Evolutionary conservation across 1,140 invertebrate species (phyloP).

Genomic region (Caligus rogercresseyi): DNA sequence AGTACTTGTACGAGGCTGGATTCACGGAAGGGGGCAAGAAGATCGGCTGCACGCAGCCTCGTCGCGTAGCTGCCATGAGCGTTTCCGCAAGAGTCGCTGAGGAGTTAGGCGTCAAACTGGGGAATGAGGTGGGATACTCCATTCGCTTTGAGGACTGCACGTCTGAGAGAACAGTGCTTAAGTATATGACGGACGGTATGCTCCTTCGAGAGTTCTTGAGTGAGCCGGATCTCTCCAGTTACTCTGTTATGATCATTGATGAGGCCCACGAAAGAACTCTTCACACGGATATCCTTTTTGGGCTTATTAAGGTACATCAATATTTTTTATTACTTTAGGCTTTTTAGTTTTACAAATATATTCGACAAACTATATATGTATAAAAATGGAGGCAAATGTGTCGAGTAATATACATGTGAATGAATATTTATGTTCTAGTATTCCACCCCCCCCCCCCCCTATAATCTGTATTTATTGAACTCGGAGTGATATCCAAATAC

Average conservation of each 20-base stretch:
- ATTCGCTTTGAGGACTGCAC: slow-evolving; percentile 64
- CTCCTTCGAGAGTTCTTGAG: slow-evolving; percentile 88
- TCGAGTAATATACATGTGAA: no score
- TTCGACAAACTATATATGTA: background rate
- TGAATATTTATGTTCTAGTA: no score
- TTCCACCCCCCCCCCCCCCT: no score
- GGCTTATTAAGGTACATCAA: slow-evolving; percentile 55
- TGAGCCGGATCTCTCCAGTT: slow-evolving; percentile 82
- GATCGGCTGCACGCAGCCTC: slow-evolving; percentile 56
- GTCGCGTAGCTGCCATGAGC: slow-evolving; percentile 59
- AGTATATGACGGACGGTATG: slow-evolving; percentile 99
- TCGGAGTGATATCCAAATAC: no score
- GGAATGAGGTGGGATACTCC: slow-evolving; percentile 49
- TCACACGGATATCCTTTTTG: slow-evolving; percentile 96
- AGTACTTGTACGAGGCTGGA: slow-evolving; percentile 84
- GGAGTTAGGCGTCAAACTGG: slow-evolving; percentile 50
- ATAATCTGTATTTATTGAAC: no score
- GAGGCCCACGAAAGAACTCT: slow-evolving; percentile 96
- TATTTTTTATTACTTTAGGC: background rate
- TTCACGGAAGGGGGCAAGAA: slow-evolving; percentile 59
- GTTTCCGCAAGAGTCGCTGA: slow-evolving; percentile 52
- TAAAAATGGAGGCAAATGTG: no score
- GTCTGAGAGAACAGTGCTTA: slow-evolving; percentile 56
- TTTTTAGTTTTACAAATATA: background rate
- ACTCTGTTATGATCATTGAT: slow-evolving; percentile 96